Evolutionary conservation across 1,140 invertebrate genomes (phyloP).

Genomic region (Microplitis mediator): DNA sequence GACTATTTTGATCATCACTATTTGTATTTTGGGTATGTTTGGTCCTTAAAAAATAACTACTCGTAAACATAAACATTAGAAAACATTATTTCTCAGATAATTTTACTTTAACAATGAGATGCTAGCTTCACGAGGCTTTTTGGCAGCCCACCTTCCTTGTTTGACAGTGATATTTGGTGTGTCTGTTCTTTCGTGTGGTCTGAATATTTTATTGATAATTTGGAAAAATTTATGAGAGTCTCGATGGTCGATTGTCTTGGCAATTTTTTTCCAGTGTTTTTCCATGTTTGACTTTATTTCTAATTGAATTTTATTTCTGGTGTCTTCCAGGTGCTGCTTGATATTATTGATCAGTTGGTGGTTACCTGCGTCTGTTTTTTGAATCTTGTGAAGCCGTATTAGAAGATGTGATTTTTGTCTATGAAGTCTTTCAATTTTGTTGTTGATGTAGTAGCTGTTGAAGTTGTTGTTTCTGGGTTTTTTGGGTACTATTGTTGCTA

Average conservation of each 20-base stretch:
- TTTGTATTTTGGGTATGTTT: too few relatives aligned
- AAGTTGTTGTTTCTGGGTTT: slow-evolving; percentile 6
- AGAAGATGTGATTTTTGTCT: slow-evolving; percentile 11
- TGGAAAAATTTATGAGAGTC: slow-evolving; percentile 27
- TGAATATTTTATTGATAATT: slow-evolving; percentile 28
- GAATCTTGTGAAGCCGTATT: neutral
- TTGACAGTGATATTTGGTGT: slow-evolving; percentile 1
- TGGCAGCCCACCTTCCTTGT: too few relatives aligned
- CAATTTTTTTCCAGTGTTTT: neutral
- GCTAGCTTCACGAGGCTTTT: too few relatives aligned
- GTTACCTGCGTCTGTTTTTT: neutral
- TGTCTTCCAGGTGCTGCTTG: neutral
- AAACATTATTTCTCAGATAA: too few relatives aligned
- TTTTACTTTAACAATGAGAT: too few relatives aligned
- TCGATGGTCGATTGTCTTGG: slow-evolving; percentile 24
- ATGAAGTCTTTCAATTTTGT: slow-evolving; percentile 14
- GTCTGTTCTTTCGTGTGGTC: neutral
- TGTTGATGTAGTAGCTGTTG: slow-evolving; percentile 9
- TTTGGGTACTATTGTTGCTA: slow-evolving; percentile 18
- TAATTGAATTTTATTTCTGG: neutral
- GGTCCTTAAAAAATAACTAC: too few relatives aligned
- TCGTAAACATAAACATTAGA: too few relatives aligned
- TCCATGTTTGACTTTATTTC: slow-evolving; percentile 12
- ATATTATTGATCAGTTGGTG: neutral
- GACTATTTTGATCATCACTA: too few relatives aligned